Conservation (phyloP, 2,888 invertebrate genomes). For the Campoplex nolae region DNA sequence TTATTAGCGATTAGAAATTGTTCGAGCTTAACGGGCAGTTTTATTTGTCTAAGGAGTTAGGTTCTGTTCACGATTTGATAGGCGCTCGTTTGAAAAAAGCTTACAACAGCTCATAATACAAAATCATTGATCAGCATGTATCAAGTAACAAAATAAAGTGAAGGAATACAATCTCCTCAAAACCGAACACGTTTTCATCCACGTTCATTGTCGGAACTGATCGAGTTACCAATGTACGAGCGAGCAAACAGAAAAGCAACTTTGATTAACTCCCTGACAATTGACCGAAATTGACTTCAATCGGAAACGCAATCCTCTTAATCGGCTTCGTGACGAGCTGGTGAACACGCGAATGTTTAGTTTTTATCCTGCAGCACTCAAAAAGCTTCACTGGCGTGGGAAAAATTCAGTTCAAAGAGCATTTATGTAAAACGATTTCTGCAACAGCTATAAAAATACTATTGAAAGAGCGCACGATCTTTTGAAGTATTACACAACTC, state of each 20-base stretch:
- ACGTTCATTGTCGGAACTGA: background rate
- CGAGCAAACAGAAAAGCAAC: conserved; percentile 44
- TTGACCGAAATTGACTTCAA: conserved; percentile 53
- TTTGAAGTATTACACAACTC: background rate
- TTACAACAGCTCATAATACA: too few relatives aligned
- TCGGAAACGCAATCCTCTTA: conserved; percentile 46
- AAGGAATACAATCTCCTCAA: background rate
- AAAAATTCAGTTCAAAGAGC: background rate
- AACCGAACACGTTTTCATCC: background rate
- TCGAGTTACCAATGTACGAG: background rate
- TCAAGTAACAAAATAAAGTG: background rate
- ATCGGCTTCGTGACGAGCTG: conserved; percentile 34
- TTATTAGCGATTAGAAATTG: background rate
- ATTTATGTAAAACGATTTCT: background rate
- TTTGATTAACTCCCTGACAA: conserved; percentile 41
- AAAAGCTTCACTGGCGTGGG: background rate
- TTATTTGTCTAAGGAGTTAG: too few relatives aligned
- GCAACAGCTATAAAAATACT: background rate
- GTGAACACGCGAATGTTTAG: background rate
- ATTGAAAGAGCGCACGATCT: background rate
- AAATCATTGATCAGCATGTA: too few relatives aligned
- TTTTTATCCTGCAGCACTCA: background rate
- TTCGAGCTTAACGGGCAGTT: too few relatives aligned
- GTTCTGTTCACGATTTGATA: too few relatives aligned
- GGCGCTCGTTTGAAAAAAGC: too few relatives aligned